Evolutionary conservation across 2,888 invertebrate species (phyloP), one percentile per base, ranked within the genome.

Genomic region (Ctena decussata): DNA sequence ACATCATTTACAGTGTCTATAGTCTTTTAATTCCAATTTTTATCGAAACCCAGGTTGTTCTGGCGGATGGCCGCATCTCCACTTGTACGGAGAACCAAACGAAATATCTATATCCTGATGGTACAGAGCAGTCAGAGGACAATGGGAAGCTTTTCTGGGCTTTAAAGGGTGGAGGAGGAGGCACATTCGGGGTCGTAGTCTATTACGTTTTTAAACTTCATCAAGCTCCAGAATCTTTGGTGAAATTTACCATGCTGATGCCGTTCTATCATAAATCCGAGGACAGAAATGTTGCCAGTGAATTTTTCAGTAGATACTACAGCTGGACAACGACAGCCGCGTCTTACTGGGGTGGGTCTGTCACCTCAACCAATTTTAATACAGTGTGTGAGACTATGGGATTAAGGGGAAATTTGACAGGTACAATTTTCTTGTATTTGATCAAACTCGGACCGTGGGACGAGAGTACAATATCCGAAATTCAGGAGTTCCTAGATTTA

Each of bases 121-220:
- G 0, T 46, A 86, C 37, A 77, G 76, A 8, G 65, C 53, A 3
- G 18, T 44, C 44, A 65, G 39, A 15, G 39, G 30, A 73, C 15
- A 72, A 85, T 44, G 77, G 81, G 0, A 89, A 89, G 75, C 73
- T 91, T 35, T 90, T 91, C 69, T 91, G 91, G 91, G 90, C 91
- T 6, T 70, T 90, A 11, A 71, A 87, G 35, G 90, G 91, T n/a
- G 90, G 91, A 8, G 91, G 90, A 8, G 91, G 89, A 5, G 89
- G 89, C 6, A 86, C 90, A 1, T 90, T 84, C 41, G 90, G 86
- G 0, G 84, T 90, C 12, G 82, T 79, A 6, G 82, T 84, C 5
- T 81, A 86, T 75, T 82, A 84, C 41, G 69, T 84, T 0, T 88
- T 75, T 74, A 88, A 85, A 35, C 41, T 90, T 0, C 88, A 88